Percentiles rank a stretch among this genome's conserved stretches.
Conservation (phyloP, 2,113 vertebrate species). For the Cygnus atratus region DNA sequence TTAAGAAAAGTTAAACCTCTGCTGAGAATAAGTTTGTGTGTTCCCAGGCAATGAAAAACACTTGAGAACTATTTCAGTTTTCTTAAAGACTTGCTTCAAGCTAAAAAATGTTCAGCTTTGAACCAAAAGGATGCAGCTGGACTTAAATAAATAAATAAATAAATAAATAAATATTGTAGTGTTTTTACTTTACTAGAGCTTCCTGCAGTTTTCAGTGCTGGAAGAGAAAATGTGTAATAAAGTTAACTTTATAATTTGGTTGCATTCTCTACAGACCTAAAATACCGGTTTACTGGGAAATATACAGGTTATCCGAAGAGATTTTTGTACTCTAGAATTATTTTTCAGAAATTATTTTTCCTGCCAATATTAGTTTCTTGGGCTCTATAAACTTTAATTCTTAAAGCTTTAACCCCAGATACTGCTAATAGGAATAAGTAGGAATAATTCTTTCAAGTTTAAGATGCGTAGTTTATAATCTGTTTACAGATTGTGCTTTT, state of each 20-base stretch:
- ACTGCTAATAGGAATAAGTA: not conserved
- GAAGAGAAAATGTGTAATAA: conserved; percentile 1
- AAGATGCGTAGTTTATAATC: not conserved
- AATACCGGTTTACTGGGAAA: not conserved
- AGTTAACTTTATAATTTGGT: not conserved
- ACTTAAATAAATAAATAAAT: not conserved
- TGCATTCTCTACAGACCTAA: not conserved
- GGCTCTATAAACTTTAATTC: not conserved
- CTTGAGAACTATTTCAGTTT: conserved; percentile 51
- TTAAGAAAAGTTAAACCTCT: conserved; percentile 36
- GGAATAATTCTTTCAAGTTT: not conserved
- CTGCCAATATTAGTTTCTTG: not conserved
- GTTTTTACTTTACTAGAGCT: not conserved
- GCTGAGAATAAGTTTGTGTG: conserved; percentile 4
- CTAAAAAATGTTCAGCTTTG: not conserved
- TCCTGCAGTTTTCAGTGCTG: not conserved
- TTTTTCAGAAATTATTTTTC: not conserved
- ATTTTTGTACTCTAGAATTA: not conserved
- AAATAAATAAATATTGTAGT: not conserved
- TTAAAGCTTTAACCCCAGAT: not conserved
- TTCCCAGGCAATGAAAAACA: not conserved
- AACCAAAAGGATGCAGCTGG: not conserved
- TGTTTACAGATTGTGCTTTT: not conserved
- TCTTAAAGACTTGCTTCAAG: not conserved
- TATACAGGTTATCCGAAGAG: not conserved